Evolutionary conservation across 1,140 invertebrate genomes (phyloP), one percentile per base, ranked within the genome.

Genomic region (Ceratoteleas bidentatus): DNA sequence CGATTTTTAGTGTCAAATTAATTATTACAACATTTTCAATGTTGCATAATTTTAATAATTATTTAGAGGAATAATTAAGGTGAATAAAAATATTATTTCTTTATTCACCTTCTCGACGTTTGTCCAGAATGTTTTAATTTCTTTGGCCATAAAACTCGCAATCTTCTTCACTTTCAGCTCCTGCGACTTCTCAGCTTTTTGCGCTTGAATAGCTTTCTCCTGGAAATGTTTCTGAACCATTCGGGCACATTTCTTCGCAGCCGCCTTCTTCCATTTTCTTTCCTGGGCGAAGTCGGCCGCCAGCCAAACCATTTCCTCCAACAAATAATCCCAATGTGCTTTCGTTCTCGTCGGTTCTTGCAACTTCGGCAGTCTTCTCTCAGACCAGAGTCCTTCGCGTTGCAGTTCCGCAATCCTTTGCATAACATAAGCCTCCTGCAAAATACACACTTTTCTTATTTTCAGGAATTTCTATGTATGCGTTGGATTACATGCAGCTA

Each of bases 291-390:
- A 99, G 92, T 99, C 98, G 14, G 97, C 96, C 40, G 98, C 97
- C 58, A 99, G 92, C 99, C 99, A 99, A 16, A 96, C 95, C 97
- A 99, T 99, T 92, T 99, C 99, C 90, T 99, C 99, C 8, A 99
- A 90, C 54, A 99, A 93, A 91, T 98, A 99, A 90, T 99, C 99
- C 98, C 98, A 99, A 89, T 99, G 98, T n/a, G 96, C 95, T 92
- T 99, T 99, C 13, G 94, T 92, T 83, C 97, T 93, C 47, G 95
- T 93, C 66, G 97, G 96, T 92, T 99, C 98, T 85, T 97, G 95
- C 16, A 98, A 94, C 92, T 98, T 98, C 3, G 98, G 98, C 87
- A 99, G 92, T 79, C 97, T 93, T 88, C 96, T 95, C 87, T 98
- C 96, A 50, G 97, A 95, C 98, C 98, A 99, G 83, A 99, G 92